These are phyloP conservation scores for Gymnocypris eckloni DNA, from an alignment of 2,797 vertebrate species.

Conservation along the genomic window DNA sequence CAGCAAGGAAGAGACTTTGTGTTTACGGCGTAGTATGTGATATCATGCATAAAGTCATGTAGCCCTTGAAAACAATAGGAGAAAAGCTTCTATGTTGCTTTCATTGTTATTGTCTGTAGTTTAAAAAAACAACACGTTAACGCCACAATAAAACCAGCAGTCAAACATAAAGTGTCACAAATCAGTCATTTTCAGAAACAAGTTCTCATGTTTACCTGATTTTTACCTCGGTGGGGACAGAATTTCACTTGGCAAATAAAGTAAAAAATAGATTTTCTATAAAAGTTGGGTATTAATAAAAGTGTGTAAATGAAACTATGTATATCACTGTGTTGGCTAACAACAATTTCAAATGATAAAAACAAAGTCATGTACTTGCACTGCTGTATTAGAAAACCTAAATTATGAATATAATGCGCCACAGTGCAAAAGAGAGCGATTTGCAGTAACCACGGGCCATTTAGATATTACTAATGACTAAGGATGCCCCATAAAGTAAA, in stretches of 20 bases:
- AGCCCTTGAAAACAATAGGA: conserved; percentile 53
- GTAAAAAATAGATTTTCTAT: conserved; percentile 15
- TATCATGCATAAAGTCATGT: conserved; percentile 41
- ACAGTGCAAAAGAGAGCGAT: conserved; percentile 11
- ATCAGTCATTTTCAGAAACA: conserved; percentile 15
- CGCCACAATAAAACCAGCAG: background rate
- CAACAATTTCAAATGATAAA: conserved; percentile 10
- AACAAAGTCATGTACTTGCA: background rate
- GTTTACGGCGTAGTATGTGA: conserved; percentile 26
- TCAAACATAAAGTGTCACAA: background rate
- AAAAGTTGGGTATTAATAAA: conserved; percentile 33
- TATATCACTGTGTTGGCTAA: conserved; percentile 7
- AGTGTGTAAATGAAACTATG: conserved; percentile 28
- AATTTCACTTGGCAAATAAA: conserved; percentile 42
- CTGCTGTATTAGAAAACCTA: background rate
- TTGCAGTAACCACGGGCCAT: conserved; percentile 14
- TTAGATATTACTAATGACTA: background rate
- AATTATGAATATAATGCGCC: background rate
- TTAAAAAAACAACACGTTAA: background rate
- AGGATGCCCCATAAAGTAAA: conserved; percentile 16
- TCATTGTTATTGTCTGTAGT: conserved; percentile 18
- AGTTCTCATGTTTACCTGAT: conserved; percentile 9
- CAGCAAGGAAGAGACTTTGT: conserved; percentile 16
- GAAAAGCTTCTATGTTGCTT: background rate
- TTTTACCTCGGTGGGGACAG: conserved; percentile 16